phyloP scores from a whole-genome alignment of 2,888 invertebrate genomes.

The Formica aserva region DNA sequence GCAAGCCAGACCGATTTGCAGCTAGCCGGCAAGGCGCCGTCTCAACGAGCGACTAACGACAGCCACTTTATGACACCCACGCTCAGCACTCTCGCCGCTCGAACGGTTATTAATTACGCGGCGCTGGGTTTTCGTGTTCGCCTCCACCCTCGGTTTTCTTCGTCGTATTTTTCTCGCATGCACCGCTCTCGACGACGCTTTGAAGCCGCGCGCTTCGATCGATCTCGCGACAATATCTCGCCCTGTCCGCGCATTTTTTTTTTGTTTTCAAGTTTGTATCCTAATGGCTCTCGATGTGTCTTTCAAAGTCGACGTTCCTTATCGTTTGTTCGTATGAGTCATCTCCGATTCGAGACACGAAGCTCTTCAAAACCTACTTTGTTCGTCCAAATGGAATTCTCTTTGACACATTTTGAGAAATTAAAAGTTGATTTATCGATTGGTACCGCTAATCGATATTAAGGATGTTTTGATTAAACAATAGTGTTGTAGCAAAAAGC shows the following conservation, averaged over 20 bases:
- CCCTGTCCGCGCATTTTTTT: conserved; percentile 9
- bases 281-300: conserved; percentile 27
- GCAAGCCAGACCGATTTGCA: conserved; percentile 57
- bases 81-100: conserved; percentile 56
- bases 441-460: not conserved
- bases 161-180: conserved; percentile 63
- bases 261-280: conserved; percentile 19
- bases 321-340: conserved; percentile 22
- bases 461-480: no score
- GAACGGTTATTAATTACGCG: conserved; percentile 75
- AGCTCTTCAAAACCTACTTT: not conserved
- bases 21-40: conserved; percentile 63
- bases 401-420: not conserved
- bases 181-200: conserved; percentile 50
- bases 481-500: no score
- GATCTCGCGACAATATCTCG: conserved; percentile 30
- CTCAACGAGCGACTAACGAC: conserved; percentile 75
- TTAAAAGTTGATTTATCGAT: not conserved
- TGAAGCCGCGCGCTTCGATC: conserved; percentile 61
- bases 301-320: conserved; percentile 40
- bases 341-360: conserved; percentile 20
- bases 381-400: conserved; percentile 22
- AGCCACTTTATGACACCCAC: conserved; percentile 76
- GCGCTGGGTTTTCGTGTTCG: conserved; percentile 71
- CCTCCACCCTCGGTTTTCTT: conserved; percentile 54